phyloP scores from a whole-genome alignment of 2,888 invertebrate genomes.

The Thumatha senex region DNA sequence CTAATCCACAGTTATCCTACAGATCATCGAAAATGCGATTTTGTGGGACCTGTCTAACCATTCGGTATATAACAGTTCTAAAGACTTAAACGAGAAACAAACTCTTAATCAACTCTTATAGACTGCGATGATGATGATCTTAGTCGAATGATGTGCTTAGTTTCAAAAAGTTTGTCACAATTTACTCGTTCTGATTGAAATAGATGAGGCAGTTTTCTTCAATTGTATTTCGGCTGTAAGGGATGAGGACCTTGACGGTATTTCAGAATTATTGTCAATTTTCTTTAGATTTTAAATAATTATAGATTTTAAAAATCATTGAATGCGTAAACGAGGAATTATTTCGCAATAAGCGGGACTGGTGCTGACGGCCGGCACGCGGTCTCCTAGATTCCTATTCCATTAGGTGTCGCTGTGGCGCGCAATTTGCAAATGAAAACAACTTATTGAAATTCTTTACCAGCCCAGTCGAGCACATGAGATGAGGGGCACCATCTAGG shows the following conservation, averaged over 20 bases:
- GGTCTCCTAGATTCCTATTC: slow-evolving; percentile 72
- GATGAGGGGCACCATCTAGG: slow-evolving; percentile 46
- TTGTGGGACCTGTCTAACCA: no score
- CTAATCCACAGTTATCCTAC: no score
- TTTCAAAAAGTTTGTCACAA: no score
- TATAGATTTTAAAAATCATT: slow-evolving; percentile 23
- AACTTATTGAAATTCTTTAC: slow-evolving; percentile 83
- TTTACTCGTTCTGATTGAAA: no score
- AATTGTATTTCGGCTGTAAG: no score
- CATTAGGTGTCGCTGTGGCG: slow-evolving; percentile 77
- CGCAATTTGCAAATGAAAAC: slow-evolving; percentile 83
- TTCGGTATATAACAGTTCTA: no score
- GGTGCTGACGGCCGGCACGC: slow-evolving; percentile 52
- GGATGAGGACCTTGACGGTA: not conserved
- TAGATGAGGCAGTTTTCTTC: no score
- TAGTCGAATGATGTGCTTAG: no score
- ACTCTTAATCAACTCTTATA: no score
- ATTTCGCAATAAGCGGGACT: slow-evolving; percentile 66
- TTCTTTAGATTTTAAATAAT: slow-evolving; percentile 22
- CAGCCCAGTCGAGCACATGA: slow-evolving; percentile 52
- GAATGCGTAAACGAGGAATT: slow-evolving; percentile 49
- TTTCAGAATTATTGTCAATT: slow-evolving; percentile 15
- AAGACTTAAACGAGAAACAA: no score
- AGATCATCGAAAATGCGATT: no score
- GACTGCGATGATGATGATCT: no score